Percentiles rank a stretch among this genome's conserved stretches.
Conservation (phyloP, 2,888 invertebrate genomes). For the Mactromeris polynyma region DNA sequence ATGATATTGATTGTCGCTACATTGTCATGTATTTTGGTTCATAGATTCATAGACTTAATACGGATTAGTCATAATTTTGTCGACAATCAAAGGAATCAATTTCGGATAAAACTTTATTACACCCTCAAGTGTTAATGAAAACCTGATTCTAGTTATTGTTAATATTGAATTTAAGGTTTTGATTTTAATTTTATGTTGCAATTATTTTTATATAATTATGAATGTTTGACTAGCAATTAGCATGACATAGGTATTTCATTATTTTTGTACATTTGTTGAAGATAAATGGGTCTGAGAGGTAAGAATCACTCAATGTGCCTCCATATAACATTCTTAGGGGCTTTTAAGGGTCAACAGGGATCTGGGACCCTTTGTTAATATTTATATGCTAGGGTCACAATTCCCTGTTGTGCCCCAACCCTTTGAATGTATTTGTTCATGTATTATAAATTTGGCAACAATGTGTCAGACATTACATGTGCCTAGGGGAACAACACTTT, state of each 20-base stretch:
- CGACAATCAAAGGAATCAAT: not conserved
- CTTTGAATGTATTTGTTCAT: constrained; percentile 7
- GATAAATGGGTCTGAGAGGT: constrained; percentile 29
- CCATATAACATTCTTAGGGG: constrained; percentile 17
- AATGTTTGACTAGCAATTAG: constrained; percentile 18
- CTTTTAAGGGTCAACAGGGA: not conserved
- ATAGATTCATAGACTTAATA: not conserved
- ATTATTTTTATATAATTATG: constrained; percentile 42
- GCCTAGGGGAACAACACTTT: constrained; percentile 44
- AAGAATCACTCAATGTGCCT: constrained; percentile 42
- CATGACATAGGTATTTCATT: constrained; percentile 37
- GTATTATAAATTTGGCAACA: constrained; percentile 21
- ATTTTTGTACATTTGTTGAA: constrained; percentile 34
- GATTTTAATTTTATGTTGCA: constrained; percentile 35
- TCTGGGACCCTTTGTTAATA: not conserved
- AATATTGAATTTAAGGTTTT: constrained; percentile 18
- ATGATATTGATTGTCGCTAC: not conserved
- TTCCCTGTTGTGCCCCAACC: not conserved
- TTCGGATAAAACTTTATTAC: not conserved
- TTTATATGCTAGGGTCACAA: not conserved
- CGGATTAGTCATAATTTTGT: constrained; percentile 4
- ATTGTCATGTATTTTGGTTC: too few species aligned
- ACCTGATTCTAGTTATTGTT: constrained; percentile 1
- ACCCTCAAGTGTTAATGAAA: not conserved
- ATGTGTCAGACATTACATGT: constrained; percentile 28